Base-by-base conservation (phyloP, 2,888 invertebrate genomes). In the Syrista parreyssii region DNA sequence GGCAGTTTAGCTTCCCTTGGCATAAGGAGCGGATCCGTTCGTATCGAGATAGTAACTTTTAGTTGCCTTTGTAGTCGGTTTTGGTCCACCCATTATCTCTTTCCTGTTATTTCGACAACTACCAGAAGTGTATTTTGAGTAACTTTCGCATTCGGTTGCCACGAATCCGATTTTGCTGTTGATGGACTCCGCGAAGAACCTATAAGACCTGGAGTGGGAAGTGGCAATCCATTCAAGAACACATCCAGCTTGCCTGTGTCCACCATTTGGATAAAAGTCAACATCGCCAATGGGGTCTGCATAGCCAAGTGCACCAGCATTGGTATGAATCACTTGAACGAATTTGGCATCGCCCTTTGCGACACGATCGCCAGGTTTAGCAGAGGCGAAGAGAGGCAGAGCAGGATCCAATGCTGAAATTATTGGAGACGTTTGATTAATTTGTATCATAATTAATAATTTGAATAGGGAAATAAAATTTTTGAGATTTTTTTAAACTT, bases 261-360 rank as follows among this genome's bases (percentile, higher is more conserved):
- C 88, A 31, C 86, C 86, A 75, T 88, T 88, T 11, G 87, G 87
- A 75, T 83, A 88, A 81, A 88, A 89, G 75, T 89, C 89, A 68
- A 81, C 85, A 75, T 87, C 80, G 2, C 87, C 88, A 12, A 86
- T 78, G 0, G 87, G 83, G 4, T 82, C 79, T 4, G 79, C 75
- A 75, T 86, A 83, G 4, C 86, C 85, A 6, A 89, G 79, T 15
- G 83, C 84, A 12, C 86, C 87, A 36, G 83, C 83, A 35, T 82
- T 82, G 1, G 88, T 88, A 78, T 89, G 89, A 40, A 89, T 82
- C 4, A 86, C 84, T 75, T 87, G 86, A 11, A 89, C 89, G 76
- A 86, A 88, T 3, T 79, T 79, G 1, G 88, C 90, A 79, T 90
- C 90, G 1, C 79, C 79, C n/a, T 83, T 79, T 74, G 87, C 88